Evolutionary conservation across 2,797 vertebrate genomes (phyloP).

Genomic region (Phrynocephalus guinanensis): DNA sequence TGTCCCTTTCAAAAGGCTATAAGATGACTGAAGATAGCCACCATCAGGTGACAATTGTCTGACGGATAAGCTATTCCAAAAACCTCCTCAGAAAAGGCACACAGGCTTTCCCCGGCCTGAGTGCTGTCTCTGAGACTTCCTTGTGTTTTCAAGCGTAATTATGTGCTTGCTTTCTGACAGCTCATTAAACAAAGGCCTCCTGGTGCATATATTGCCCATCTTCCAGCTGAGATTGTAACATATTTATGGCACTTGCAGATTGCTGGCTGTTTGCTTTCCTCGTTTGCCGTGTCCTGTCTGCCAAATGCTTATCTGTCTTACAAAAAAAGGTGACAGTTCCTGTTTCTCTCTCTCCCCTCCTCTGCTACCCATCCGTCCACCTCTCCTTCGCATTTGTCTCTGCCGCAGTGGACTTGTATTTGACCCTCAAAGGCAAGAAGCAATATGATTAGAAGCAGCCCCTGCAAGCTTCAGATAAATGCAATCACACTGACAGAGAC

Average conservation of each 20-base stretch:
- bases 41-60: conserved; percentile 76
- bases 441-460: conserved; percentile 80
- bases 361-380: background rate
- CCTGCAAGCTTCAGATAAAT: conserved; percentile 85
- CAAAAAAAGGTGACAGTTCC: conserved; percentile 79
- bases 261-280: conserved; percentile 81
- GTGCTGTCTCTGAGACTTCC: conserved; percentile 78
- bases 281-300: conserved; percentile 80
- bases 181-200: conserved; percentile 87
- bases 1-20: conserved; percentile 79
- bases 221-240: conserved; percentile 81
- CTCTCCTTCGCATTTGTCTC: conserved; percentile 77
- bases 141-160: conserved; percentile 85
- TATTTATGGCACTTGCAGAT: conserved; percentile 84
- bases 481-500: conserved; percentile 76
- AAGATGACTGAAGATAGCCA: conserved; percentile 81
- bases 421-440: conserved; percentile 83
- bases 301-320: conserved; percentile 85
- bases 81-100: conserved; percentile 72
- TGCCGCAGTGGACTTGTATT: conserved; percentile 78
- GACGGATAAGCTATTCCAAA: conserved; percentile 76
- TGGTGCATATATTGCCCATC: conserved; percentile 80
- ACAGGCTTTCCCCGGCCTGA: conserved; percentile 72
- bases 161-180: conserved; percentile 84
- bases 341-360: background rate